Percentiles rank a stretch among this genome's conserved stretches.
Evolutionary conservation across 2,888 invertebrate species (phyloP).

Genomic region (Hololepta plana): DNA sequence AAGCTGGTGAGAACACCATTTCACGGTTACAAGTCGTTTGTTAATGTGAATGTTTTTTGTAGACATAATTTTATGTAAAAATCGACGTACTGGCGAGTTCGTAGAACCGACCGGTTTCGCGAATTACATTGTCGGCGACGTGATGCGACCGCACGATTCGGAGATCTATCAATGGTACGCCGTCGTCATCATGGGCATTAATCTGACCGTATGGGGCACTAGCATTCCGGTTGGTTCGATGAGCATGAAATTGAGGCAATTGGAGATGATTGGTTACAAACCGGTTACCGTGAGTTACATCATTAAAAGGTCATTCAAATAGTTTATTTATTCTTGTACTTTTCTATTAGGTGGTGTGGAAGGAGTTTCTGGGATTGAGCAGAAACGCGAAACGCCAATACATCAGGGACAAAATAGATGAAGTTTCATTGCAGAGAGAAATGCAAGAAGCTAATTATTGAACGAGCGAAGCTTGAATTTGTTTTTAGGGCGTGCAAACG

Average conservation of each 20-base stretch:
- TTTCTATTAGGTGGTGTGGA: no score
- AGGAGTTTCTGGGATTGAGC: no score
- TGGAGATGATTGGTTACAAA: conserved; percentile 39
- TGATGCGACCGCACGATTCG: conserved; percentile 16
- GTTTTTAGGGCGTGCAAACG: no score
- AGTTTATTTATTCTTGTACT: no score
- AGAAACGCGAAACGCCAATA: no score
- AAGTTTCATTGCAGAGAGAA: no score
- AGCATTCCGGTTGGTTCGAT: conserved; percentile 35
- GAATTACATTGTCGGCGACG: conserved; percentile 31
- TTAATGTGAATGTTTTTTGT: conserved; percentile 8
- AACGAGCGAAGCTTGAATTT: no score
- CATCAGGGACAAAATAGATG: no score
- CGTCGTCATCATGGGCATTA: conserved; percentile 41
- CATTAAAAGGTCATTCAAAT: no score
- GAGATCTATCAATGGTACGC: conserved; percentile 31
- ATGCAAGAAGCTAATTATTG: no score
- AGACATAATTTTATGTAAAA: conserved; percentile 24
- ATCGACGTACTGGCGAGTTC: conserved; percentile 30
- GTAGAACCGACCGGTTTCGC: conserved; percentile 30
- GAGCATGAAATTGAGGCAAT: conserved; percentile 42
- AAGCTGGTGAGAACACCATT: conserved; percentile 30
- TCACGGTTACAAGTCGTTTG: neutral
- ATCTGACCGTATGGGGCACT: conserved; percentile 35
- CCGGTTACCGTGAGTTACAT: conserved; percentile 32